Evolutionary conservation across 2,797 vertebrate genomes (phyloP).

Genomic region (Myiotriccus ornatus): DNA sequence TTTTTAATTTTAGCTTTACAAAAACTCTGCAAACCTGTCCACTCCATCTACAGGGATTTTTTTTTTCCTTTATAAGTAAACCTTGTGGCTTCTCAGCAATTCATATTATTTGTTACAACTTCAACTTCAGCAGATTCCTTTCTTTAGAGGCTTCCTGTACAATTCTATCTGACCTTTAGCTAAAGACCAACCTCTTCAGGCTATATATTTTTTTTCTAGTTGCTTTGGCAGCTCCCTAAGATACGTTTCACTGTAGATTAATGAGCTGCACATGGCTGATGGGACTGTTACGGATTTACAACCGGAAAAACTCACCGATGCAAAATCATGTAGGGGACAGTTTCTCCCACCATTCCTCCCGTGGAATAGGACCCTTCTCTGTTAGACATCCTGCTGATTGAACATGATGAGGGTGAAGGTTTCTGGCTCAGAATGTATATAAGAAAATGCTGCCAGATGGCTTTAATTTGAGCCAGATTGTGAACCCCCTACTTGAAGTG

Average conservation of each 20-base stretch:
- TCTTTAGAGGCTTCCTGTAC: conserved; percentile 59
- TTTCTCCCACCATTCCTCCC: conserved; percentile 40
- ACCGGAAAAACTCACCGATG: conserved; percentile 9
- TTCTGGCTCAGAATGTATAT: conserved; percentile 38
- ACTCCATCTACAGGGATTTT: neutral
- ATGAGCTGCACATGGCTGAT: conserved; percentile 57
- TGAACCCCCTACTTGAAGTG: conserved; percentile 35
- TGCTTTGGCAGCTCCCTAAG: conserved; percentile 49
- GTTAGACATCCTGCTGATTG: conserved; percentile 65
- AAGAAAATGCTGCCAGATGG: conserved; percentile 58
- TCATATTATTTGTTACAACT: conserved; percentile 16
- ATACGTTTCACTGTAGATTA: conserved; percentile 50
- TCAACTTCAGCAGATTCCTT: conserved; percentile 55
- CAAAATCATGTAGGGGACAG: conserved; percentile 25
- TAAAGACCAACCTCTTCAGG: conserved; percentile 40
- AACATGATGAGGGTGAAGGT: conserved; percentile 65
- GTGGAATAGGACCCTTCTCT: conserved; percentile 46
- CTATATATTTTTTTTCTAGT: conserved; percentile 38
- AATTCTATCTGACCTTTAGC: conserved; percentile 60
- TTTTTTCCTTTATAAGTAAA: neutral
- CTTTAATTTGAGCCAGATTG: conserved; percentile 64
- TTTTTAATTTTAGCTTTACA: conserved; percentile 15
- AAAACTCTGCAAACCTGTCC: conserved; percentile 16
- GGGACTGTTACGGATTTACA: conserved; percentile 36
- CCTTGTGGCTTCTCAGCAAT: conserved; percentile 33